Evolutionary conservation across 2,797 vertebrate genomes (phyloP), one percentile per base, ranked within the genome.

Genomic region (Orientallactaga sibirica): DNA sequence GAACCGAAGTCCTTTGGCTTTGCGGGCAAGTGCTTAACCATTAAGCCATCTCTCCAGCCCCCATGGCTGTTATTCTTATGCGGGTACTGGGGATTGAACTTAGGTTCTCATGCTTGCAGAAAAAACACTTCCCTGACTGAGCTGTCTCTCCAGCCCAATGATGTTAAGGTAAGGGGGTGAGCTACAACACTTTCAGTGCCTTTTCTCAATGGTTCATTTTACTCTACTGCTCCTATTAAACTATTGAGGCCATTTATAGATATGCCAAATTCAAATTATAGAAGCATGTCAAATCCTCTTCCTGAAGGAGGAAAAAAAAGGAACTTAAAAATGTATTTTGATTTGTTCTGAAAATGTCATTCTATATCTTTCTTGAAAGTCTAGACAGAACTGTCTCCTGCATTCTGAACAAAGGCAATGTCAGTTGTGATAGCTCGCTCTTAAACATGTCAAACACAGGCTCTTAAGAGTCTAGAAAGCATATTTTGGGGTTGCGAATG

Each of bases 341-440:
- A 96, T 96, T 95, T 96, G 94, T 89, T 96, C 97, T 95, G 95
- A 97, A 97, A 97, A 96, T 94, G 97, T 96, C 97, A 97, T 90
- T 90, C 92, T 95, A 29, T 95, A 92, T 95, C 96, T 95, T 96
- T 92, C 86, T 73, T 88, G 75, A 96, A 95, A 93, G 94, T 97
- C 95, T 96, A 97, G 96, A 96, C 96, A 48, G 95, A 95, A 96
- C 92, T 76, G 80, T 97, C 95, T 97, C 91, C 89, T 96, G 90
- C 79, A n/a, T 92, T 90, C 67, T 86, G 95, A 96, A 95, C 94
- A 96, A 95, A 97, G 96, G 80, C 94, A 93, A 74, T 82, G 68
- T 96, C 93, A 95, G 96, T 86, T 97, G 95, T 94, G 92, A 76
- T 15, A 20, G 71, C 74, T 94, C 95, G 77, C 90, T 92, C 93